phyloP scores from a whole-genome alignment of 2,888 invertebrate species.

The Carpatolechia fugitivella region DNA sequence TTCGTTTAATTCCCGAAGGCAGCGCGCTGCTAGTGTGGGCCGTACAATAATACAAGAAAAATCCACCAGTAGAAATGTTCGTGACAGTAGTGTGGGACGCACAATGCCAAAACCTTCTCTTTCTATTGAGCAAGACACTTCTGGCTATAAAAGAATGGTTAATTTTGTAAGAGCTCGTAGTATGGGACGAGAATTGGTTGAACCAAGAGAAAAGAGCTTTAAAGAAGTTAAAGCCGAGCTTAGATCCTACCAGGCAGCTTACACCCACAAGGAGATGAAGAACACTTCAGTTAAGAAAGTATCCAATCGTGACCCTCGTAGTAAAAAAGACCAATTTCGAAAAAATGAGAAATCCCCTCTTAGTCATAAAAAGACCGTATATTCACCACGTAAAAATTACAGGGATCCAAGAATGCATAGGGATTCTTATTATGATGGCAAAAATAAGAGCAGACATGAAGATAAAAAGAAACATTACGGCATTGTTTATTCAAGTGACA shows the following conservation, averaged over 20 bases:
- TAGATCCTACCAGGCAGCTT: slow-evolving; percentile 40
- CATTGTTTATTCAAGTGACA: slow-evolving; percentile 66
- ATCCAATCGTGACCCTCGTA: slow-evolving; percentile 21
- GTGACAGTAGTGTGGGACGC: slow-evolving; percentile 26
- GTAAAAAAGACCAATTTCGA: slow-evolving; percentile 33
- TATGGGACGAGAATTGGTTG: slow-evolving; percentile 43
- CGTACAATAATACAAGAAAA: slow-evolving; percentile 35
- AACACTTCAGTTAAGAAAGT: slow-evolving; percentile 17
- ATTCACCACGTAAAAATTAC: slow-evolving; percentile 49
- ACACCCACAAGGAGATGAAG: slow-evolving; percentile 23
- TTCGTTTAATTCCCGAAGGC: slow-evolving; percentile 47
- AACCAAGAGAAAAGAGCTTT: slow-evolving; percentile 40
- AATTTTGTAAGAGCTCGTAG: slow-evolving; percentile 54
- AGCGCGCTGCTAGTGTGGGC: slow-evolving; percentile 65
- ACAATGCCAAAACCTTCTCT: slow-evolving; percentile 7
- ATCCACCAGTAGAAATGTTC: slow-evolving; percentile 14
- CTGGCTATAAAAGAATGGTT: slow-evolving; percentile 10
- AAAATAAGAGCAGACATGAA: slow-evolving; percentile 30
- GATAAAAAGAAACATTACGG: slow-evolving; percentile 41
- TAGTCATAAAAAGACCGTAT: slow-evolving; percentile 28
- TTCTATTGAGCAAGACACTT: not conserved
- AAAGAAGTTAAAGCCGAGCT: slow-evolving; percentile 64
- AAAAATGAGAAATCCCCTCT: not conserved
- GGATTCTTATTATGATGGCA: slow-evolving; percentile 30
- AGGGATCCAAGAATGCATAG: slow-evolving; percentile 57